phyloP scores from a whole-genome alignment of 2,113 vertebrate species.

The Psettodes erumei region DNA sequence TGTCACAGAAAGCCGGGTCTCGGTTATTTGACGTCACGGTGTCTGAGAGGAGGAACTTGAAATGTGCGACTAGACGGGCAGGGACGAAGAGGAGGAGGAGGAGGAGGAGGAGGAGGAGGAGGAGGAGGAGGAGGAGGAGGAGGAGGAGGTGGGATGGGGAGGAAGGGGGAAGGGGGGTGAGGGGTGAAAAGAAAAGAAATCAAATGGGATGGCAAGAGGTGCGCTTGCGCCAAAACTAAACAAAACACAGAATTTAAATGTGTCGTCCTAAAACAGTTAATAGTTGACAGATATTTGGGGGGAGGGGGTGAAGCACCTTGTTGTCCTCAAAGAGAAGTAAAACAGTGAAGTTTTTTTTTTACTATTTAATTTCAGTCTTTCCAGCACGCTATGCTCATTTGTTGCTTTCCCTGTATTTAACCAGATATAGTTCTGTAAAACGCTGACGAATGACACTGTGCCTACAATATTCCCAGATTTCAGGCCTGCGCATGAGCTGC shows the following conservation, averaged over 20 bases:
- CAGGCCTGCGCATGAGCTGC: conserved; percentile 16
- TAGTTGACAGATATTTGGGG: conserved; percentile 65
- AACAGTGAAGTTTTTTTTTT: conserved; percentile 3
- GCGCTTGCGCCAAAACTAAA: conserved; percentile 75
- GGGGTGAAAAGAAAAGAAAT: conserved; percentile 42
- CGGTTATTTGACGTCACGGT: conserved; percentile 81
- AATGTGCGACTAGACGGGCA: conserved; percentile 70
- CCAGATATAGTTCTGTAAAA: neutral
- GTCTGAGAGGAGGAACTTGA: conserved; percentile 77
- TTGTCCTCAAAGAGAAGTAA: neutral
- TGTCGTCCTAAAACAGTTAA: conserved; percentile 69
- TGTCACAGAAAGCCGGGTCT: conserved; percentile 65
- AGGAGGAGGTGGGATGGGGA: neutral
- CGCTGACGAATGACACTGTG: neutral
- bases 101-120: neutral
- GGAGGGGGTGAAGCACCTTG: neutral
- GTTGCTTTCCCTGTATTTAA: conserved; percentile 1
- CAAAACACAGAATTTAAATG: conserved; percentile 60
- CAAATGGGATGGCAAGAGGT: conserved; percentile 61
- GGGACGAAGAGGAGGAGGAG: conserved; percentile 6
- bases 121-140: neutral
- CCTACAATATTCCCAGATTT: conserved; percentile 2
- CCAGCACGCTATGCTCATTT: neutral
- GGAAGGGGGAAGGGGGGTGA: neutral
- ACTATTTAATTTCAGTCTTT: conserved; percentile 12